Evolutionary conservation across 1,140 invertebrate species (phyloP).

Genomic region (Tetramorium simillimum): DNA sequence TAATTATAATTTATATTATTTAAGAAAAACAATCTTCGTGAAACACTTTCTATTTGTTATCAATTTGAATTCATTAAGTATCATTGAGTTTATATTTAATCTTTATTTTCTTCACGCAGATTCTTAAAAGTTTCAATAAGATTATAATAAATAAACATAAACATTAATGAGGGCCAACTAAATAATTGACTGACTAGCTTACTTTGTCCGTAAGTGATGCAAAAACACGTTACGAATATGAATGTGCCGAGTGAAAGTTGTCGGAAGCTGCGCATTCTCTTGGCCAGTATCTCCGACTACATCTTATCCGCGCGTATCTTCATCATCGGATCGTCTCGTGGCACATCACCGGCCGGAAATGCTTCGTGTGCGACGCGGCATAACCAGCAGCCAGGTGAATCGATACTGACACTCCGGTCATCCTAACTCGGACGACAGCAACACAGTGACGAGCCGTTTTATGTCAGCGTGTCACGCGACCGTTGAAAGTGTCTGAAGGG

Average conservation of each 20-base stretch:
- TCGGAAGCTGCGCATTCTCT: conserved; percentile 48
- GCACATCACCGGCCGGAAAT: not conserved
- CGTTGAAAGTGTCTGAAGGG: conserved; percentile 11
- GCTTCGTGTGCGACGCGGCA: not conserved
- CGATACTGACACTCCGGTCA: conserved; percentile 65
- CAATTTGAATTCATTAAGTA: not conserved
- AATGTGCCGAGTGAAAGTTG: conserved; percentile 3
- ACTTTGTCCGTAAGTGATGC: conserved; percentile 28
- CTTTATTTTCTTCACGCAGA: not conserved
- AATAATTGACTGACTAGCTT: not conserved
- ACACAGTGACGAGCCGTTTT: conserved; percentile 33
- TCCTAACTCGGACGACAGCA: conserved; percentile 38
- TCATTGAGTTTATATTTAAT: not conserved
- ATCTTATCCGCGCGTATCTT: conserved; percentile 27
- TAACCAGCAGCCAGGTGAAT: conserved; percentile 57
- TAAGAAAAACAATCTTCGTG: not conserved
- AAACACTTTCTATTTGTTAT: not conserved
- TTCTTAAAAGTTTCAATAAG: not conserved
- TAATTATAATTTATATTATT: not conserved
- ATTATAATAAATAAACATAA: not conserved
- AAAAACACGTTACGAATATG: not conserved
- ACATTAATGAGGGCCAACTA: not conserved
- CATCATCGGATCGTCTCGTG: not conserved
- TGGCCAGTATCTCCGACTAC: not conserved
- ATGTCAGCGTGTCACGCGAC: conserved; percentile 49